phyloP scores from a whole-genome alignment of 1,140 invertebrate species.

The Diorhabda elongata region DNA sequence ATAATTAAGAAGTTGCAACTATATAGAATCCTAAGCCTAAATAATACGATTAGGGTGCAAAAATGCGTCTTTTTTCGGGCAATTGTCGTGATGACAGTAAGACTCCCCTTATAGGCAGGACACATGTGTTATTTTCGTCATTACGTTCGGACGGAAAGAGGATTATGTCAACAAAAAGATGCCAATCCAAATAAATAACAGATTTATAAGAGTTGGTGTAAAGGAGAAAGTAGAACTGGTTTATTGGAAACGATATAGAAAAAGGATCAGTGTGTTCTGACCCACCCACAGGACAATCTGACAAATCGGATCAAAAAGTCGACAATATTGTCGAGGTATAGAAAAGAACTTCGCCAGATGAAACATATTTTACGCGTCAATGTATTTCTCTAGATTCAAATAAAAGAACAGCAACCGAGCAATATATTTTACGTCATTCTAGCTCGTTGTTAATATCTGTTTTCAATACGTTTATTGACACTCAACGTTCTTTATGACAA shows the following conservation, averaged over 20 bases:
- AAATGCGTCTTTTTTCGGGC: conserved; percentile 36
- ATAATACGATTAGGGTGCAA: conserved; percentile 36
- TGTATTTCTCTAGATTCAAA: conserved; percentile 28
- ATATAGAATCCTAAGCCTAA: conserved; percentile 24
- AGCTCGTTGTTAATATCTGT: no score
- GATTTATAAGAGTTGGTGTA: not conserved
- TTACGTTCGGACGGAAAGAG: conserved; percentile 44
- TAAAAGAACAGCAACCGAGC: not conserved
- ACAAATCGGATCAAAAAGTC: conserved; percentile 50
- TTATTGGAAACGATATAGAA: conserved; percentile 43
- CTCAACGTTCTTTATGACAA: no score
- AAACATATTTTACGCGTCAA: conserved; percentile 39
- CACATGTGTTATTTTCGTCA: conserved; percentile 48
- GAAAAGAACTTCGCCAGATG: conserved; percentile 31
- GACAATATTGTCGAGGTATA: conserved; percentile 47
- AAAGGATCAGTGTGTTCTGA: conserved; percentile 42
- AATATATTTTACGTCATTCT: no score
- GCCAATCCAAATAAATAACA: not conserved
- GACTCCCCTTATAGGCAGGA: conserved; percentile 44
- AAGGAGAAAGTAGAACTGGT: conserved; percentile 15
- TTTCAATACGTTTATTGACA: no score
- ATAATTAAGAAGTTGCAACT: conserved; percentile 31
- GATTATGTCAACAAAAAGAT: conserved; percentile 41
- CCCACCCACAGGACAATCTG: conserved; percentile 46
- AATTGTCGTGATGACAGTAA: conserved; percentile 47